Conservation (phyloP, 2,888 invertebrate species). For the Xylota segnis region DNA sequence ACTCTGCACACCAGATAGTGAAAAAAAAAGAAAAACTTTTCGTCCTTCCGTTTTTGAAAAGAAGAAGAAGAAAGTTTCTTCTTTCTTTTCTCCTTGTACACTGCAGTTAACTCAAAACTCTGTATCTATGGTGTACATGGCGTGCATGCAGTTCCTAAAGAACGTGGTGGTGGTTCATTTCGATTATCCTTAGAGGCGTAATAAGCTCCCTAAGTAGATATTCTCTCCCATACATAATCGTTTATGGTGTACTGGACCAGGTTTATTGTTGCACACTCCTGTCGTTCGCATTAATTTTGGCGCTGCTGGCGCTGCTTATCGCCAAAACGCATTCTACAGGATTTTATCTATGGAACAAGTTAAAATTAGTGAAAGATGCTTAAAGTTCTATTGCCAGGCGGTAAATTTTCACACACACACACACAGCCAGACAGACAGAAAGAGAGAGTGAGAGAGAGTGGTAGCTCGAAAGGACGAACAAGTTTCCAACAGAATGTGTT, state of each 20-base stretch:
- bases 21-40: conserved; percentile 60
- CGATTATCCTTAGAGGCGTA: conserved; percentile 76
- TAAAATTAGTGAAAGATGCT: conserved; percentile 74
- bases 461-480: conserved; percentile 8
- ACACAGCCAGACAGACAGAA: too few species aligned
- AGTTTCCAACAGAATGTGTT: conserved; percentile 43
- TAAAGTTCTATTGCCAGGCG: conserved; percentile 64
- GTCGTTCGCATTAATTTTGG: conserved; percentile 71
- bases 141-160: not conserved
- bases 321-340: conserved; percentile 51
- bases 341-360: conserved; percentile 55
- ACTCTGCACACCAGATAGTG: conserved; percentile 46
- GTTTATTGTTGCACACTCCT: conserved; percentile 59
- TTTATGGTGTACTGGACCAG: conserved; percentile 46
- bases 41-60: conserved; percentile 41
- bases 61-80: too few species aligned
- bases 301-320: conserved; percentile 62
- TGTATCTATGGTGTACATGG: not conserved
- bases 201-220: conserved; percentile 70
- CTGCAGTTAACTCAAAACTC: conserved; percentile 46
- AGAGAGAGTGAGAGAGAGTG: not conserved
- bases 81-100: conserved; percentile 47
- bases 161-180: conserved; percentile 63
- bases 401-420: conserved; percentile 67
- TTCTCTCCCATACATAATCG: conserved; percentile 67